Evolutionary conservation across 2,113 vertebrate species (phyloP), one percentile per base, ranked within the genome.

Genomic region (Orcinus orca): DNA sequence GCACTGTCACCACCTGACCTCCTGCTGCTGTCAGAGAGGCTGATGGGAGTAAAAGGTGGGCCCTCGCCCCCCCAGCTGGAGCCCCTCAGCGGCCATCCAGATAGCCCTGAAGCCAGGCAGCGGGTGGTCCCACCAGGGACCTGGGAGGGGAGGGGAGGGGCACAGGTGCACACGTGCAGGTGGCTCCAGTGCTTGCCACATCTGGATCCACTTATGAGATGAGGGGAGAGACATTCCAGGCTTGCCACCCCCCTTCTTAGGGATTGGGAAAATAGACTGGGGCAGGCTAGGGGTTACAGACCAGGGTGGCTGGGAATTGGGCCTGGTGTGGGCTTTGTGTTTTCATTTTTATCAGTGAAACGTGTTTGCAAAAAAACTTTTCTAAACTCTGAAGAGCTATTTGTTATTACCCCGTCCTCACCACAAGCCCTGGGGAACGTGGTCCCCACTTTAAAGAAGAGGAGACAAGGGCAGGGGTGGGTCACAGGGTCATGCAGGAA

Each of bases 121-220:
- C 15, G n/a, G 76, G 15, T 3, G 58, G 58, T 68, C 55, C 38
- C 67, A 7, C 3, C 26, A 18, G 53, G 44, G 33, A 33, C 29
- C 77, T 9, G 31, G n/a, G 33, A 50, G n/a, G 74, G 55, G 15
- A 10, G 8, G n/a, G 74, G 26, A 44, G 44, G 44, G 15, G 25
- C 53, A 36, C 13, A 58, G 63, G 67, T 11, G 14, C 1, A 4
- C 26, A 41, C 11, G 29, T 5, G 17, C 33, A 84, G 26, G 41
- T 21, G 21, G 29, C 13, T 36, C 62, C 13, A 6, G 8, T 1
- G 6, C 7, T 50, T 7, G 0, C 23, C 63, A 62, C 71, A 55
- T 91, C 86, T 97, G 65, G 82, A 53, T 92, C 79, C 18, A 7
- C n/a, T 95, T 81, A 70, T 36, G 90, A 65, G 76, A 90, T 62